These are phyloP conservation scores for Mastomys natalensis DNA, from an alignment of 2,113 vertebrate species.

Conservation along the genomic window DNA sequence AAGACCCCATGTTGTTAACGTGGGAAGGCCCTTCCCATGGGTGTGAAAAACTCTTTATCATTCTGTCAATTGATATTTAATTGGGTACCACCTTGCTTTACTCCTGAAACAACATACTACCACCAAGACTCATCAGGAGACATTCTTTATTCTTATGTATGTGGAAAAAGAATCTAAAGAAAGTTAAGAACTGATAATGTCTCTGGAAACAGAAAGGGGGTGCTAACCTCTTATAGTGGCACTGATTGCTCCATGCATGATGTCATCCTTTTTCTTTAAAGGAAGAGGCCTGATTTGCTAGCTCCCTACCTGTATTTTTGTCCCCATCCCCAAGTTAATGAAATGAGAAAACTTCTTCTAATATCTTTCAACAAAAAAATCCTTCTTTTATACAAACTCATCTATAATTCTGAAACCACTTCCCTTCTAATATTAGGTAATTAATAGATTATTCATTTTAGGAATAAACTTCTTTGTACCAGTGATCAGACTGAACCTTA, in stretches of 20 bases:
- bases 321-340: neutral
- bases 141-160: neutral
- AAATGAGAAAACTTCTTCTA: conserved; percentile 5
- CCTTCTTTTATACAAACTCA: neutral
- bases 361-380: conserved; percentile 34
- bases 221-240: neutral
- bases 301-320: neutral
- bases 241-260: neutral
- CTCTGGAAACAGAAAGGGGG: neutral
- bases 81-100: neutral
- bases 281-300: neutral
- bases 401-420: conserved; percentile 19
- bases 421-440: conserved; percentile 24
- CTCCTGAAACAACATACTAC: neutral
- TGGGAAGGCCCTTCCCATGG: neutral
- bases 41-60: neutral
- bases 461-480: conserved; percentile 23
- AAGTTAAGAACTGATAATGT: neutral
- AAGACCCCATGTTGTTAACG: neutral
- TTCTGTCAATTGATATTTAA: conserved; percentile 17
- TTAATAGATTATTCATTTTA: conserved; percentile 26
- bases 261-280: neutral
- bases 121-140: neutral
- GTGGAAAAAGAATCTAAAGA: neutral
- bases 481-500: neutral